phyloP scores from a whole-genome alignment of 2,113 vertebrate species.

The Larimichthys crocea region DNA sequence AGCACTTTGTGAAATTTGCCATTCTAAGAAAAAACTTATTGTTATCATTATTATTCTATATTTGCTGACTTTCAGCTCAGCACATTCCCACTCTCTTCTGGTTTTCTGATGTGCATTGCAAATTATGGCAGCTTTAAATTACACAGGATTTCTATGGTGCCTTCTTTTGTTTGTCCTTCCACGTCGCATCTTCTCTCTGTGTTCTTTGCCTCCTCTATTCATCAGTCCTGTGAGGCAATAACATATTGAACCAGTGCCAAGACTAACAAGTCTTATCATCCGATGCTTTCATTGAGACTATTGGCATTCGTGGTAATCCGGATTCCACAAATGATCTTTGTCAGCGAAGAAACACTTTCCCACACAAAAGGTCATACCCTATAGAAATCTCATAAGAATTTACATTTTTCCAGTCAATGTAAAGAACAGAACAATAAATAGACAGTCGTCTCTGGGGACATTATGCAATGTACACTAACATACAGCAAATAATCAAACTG shows the following conservation, averaged over 20 bases:
- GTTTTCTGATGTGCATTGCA: too few relatives aligned
- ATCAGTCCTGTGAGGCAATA: constrained; percentile 2
- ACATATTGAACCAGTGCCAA: constrained; percentile 2
- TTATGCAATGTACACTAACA: neutral
- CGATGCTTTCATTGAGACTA: neutral
- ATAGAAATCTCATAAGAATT: constrained; percentile 9
- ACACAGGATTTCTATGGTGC: too few relatives aligned
- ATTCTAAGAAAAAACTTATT: too few relatives aligned
- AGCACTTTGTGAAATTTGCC: too few relatives aligned
- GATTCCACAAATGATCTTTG: neutral
- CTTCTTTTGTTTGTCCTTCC: constrained; percentile 7
- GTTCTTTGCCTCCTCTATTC: neutral
- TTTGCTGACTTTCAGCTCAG: too few relatives aligned
- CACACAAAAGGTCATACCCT: neutral
- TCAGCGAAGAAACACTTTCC: constrained; percentile 28
- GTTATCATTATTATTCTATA: too few relatives aligned
- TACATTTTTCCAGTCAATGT: constrained; percentile 16
- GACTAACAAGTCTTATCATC: constrained; percentile 20
- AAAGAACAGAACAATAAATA: constrained; percentile 8
- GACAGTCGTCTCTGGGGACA: neutral
- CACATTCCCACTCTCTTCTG: too few relatives aligned
- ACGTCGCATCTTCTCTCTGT: neutral
- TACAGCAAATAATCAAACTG: neutral
- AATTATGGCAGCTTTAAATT: too few relatives aligned
- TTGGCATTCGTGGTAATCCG: neutral